Evolutionary conservation across 2,888 invertebrate genomes (phyloP).

Genomic region (Spodoptera exigua): DNA sequence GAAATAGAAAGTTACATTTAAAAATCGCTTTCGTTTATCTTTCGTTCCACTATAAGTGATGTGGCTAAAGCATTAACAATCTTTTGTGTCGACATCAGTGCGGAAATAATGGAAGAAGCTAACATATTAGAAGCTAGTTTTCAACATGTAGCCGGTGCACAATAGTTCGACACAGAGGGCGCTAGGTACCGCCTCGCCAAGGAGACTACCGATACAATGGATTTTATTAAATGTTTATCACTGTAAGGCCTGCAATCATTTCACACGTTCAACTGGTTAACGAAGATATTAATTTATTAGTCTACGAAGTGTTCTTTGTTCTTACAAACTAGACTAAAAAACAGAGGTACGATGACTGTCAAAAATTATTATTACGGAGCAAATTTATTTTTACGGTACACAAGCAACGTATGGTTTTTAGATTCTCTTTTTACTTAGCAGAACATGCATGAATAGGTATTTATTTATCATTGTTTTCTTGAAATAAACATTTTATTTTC

Average conservation of each 20-base stretch:
- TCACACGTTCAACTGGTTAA: no score
- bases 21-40: not conserved
- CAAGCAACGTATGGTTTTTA: not conserved
- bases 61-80: constrained; percentile 11
- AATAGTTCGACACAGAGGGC: constrained; percentile 9
- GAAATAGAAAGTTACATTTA: not conserved
- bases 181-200: not conserved
- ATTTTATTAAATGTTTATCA: not conserved
- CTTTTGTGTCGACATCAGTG: constrained; percentile 26
- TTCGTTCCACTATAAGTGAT: constrained; percentile 15
- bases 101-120: constrained; percentile 25
- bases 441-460: no score
- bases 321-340: no score
- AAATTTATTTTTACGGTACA: no score
- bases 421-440: no score
- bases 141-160: constrained; percentile 11
- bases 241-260: not conserved
- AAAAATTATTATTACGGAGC: no score
- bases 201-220: constrained; percentile 1
- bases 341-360: no score
- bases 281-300: no score
- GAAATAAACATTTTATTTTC: constrained; percentile 13
- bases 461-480: constrained; percentile 1
- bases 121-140: constrained; percentile 17
- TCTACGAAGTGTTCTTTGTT: no score